Percentiles rank a stretch among this genome's conserved stretches.
Conservation (phyloP, 1,140 invertebrate genomes). For the Latrodectus geometricus region DNA sequence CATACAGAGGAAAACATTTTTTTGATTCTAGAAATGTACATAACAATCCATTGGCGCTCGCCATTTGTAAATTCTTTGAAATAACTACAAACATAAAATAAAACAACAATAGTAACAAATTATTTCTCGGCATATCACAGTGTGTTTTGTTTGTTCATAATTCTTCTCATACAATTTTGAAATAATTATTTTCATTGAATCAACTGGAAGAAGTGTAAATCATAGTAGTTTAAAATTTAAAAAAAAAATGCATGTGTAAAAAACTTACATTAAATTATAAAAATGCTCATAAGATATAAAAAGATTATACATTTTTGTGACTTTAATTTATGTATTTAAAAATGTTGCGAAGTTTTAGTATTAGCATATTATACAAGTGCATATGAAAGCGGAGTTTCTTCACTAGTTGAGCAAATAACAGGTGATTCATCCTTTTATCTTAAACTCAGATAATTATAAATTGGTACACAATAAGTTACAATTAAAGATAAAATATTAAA, state of each 20-base stretch:
- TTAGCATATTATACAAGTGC: too few species aligned
- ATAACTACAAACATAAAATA: slow-evolving; percentile 45
- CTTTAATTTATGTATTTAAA: too few species aligned
- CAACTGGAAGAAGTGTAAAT: not conserved
- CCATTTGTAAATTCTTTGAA: slow-evolving; percentile 51
- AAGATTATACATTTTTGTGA: not conserved
- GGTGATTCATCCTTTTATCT: too few species aligned
- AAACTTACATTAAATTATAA: not conserved
- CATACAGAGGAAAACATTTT: slow-evolving; percentile 12
- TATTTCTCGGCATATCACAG: slow-evolving; percentile 48
- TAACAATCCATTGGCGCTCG: slow-evolving; percentile 55
- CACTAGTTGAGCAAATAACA: too few species aligned
- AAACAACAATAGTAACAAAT: slow-evolving; percentile 54
- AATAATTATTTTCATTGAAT: not conserved
- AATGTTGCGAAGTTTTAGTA: too few species aligned
- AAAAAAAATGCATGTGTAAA: not conserved
- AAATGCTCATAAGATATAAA: not conserved
- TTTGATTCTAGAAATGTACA: slow-evolving; percentile 47
- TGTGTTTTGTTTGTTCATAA: slow-evolving; percentile 16
- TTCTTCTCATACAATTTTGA: not conserved
- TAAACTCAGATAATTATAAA: too few species aligned
- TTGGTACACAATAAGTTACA: too few species aligned
- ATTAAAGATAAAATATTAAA: too few species aligned
- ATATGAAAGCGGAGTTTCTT: too few species aligned
- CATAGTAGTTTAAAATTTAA: not conserved